Conservation (phyloP, 2,113 vertebrate species). For the Caretta caretta region DNA sequence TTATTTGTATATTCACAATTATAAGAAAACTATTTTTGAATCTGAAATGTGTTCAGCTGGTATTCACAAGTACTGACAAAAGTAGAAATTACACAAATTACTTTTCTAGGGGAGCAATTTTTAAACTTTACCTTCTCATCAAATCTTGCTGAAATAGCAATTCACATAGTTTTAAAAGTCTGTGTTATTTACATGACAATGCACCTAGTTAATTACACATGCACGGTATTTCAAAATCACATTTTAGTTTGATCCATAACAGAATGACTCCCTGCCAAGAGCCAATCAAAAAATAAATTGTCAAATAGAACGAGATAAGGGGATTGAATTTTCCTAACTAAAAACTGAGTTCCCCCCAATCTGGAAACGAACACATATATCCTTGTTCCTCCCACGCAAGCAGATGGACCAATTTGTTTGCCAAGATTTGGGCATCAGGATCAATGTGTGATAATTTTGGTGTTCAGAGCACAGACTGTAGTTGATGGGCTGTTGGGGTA, state of each 20-base stretch:
- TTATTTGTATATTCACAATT: not conserved
- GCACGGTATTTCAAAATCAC: not conserved
- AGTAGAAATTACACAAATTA: not conserved
- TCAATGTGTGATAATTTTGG: not conserved
- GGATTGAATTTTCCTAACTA: not conserved
- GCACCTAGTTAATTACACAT: not conserved
- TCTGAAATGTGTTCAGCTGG: not conserved
- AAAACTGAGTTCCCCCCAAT: not conserved
- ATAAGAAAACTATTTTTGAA: not conserved
- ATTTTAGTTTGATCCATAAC: not conserved
- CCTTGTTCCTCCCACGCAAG: slow-evolving; percentile 38
- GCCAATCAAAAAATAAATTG: not conserved
- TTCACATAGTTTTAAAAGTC: not conserved
- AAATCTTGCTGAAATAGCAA: not conserved
- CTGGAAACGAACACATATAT: not conserved
- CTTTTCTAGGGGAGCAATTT: not conserved
- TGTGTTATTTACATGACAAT: not conserved
- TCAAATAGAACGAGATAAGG: not conserved
- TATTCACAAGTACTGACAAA: not conserved
- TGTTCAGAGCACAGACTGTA: slow-evolving; percentile 16
- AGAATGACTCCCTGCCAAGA: not conserved
- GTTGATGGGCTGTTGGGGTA: slow-evolving; percentile 8
- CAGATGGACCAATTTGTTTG: not conserved
- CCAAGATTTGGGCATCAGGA: slow-evolving; percentile 37
- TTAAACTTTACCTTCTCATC: not conserved